Conservation (phyloP, 2,797 vertebrate genomes). For the Meriones psammophilus region DNA sequence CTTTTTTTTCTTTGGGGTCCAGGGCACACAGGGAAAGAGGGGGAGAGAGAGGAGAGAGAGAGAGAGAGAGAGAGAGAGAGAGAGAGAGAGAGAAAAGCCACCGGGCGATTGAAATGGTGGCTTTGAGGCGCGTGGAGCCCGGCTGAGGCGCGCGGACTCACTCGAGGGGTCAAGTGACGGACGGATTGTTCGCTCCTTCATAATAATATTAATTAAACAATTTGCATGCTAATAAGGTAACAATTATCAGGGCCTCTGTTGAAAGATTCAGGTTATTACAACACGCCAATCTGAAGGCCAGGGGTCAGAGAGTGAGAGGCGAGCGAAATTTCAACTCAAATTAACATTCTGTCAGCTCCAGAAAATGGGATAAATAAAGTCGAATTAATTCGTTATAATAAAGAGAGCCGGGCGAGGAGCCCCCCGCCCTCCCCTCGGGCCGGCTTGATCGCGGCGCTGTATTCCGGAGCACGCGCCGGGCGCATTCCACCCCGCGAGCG, state of each 20-base stretch:
- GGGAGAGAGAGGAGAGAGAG: neutral
- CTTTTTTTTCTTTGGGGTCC: slow-evolving; percentile 81
- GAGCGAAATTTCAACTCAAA: slow-evolving; percentile 99
- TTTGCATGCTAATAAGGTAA: slow-evolving; percentile 99
- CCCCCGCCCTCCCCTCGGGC: slow-evolving; percentile 92
- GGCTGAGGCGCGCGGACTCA: slow-evolving; percentile 94
- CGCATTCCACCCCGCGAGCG: slow-evolving; percentile 93
- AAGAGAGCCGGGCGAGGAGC: slow-evolving; percentile 91
- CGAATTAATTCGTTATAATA: slow-evolving; percentile 99
- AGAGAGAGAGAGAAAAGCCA: slow-evolving; percentile 72
- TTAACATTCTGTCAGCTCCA: slow-evolving; percentile 99
- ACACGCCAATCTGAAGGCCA: slow-evolving; percentile 99
- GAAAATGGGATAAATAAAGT: slow-evolving; percentile 99
- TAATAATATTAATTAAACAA: slow-evolving; percentile 99
- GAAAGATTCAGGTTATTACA: slow-evolving; percentile 99
- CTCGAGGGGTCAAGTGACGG: slow-evolving; percentile 99
- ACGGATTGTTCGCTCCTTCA: slow-evolving; percentile 99
- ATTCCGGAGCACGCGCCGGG: slow-evolving; percentile 95
- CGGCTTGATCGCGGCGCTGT: slow-evolving; percentile 96
- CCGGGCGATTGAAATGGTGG: slow-evolving; percentile 95
- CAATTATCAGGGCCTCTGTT: slow-evolving; percentile 99
- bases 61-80: neutral
- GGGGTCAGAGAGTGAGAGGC: slow-evolving; percentile 98
- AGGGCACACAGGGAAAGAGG: slow-evolving; percentile 90
- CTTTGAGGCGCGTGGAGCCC: slow-evolving; percentile 93